Percentiles rank a stretch among this genome's conserved stretches.
These are phyloP conservation scores for Erithacus rubecula DNA, from an alignment of 2,797 vertebrate genomes.

Conservation along the genomic window DNA sequence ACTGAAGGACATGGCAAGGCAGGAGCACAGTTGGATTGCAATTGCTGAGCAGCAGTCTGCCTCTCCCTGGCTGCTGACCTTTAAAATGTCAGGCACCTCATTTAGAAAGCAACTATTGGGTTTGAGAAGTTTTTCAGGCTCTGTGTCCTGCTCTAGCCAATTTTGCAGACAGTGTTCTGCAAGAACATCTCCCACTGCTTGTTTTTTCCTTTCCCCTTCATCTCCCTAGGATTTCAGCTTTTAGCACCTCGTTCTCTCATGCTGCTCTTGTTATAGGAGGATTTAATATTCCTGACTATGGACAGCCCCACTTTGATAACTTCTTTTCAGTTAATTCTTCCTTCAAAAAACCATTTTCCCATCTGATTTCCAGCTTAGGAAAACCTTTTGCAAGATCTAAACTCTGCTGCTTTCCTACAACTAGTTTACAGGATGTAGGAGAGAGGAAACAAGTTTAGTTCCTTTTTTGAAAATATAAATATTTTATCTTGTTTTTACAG, in stretches of 20 bases:
- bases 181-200: not conserved
- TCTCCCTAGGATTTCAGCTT: not conserved
- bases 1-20: rapidly evolving
- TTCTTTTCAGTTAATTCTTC: not conserved
- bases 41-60: not conserved
- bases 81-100: conserved; percentile 41
- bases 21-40: not conserved
- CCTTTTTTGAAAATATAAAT: not conserved
- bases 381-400: not conserved
- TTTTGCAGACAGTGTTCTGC: not conserved
- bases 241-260: rapidly evolving
- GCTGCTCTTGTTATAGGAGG: not conserved
- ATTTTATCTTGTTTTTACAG: not conserved
- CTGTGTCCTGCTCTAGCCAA: not conserved
- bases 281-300: not conserved
- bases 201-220: not conserved
- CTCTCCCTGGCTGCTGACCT: not conserved
- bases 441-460: not conserved
- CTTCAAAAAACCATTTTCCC: not conserved
- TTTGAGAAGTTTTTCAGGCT: not conserved
- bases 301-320: not conserved
- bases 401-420: not conserved
- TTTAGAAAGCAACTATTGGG: conserved; percentile 1
- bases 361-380: not conserved
- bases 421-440: not conserved